Evolutionary conservation across 2,888 invertebrate genomes (phyloP).

Genomic region (Idaea dimidiata): DNA sequence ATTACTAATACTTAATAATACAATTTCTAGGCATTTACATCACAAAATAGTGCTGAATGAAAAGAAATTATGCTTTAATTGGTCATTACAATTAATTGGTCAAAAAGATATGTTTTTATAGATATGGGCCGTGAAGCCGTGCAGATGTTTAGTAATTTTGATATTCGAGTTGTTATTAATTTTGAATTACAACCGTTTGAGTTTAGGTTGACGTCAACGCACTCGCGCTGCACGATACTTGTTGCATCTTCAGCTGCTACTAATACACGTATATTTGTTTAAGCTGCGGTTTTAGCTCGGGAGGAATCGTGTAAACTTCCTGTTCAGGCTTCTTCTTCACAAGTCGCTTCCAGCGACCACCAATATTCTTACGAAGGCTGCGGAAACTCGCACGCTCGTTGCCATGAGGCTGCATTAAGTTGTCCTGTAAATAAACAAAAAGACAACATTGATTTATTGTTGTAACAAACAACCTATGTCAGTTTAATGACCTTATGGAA

Average conservation of each 20-base stretch:
- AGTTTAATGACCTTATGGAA: conserved; percentile 51
- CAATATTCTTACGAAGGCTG: conserved; percentile 91
- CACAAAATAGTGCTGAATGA: conserved; percentile 75
- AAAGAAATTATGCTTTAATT: conserved; percentile 58
- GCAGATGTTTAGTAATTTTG: conserved; percentile 58
- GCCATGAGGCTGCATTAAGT: conserved; percentile 86
- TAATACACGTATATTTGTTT: conserved; percentile 94
- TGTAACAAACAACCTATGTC: conserved; percentile 18
- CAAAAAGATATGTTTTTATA: conserved; percentile 75
- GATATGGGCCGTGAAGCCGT: conserved; percentile 54
- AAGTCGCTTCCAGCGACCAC: conserved; percentile 91
- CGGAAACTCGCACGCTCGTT: conserved; percentile 89
- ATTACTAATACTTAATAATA: conserved; percentile 80
- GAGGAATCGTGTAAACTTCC: conserved; percentile 91
- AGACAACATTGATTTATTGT: conserved; percentile 27
- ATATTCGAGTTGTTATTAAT: conserved; percentile 74
- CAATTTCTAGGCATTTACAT: conserved; percentile 74
- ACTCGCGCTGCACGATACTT: conserved; percentile 58
- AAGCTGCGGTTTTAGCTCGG: conserved; percentile 92
- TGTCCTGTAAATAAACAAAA: conserved; percentile 84
- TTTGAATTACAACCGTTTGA: conserved; percentile 61
- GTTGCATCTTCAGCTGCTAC: conserved; percentile 44
- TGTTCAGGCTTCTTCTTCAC: conserved; percentile 91
- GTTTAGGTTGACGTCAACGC: conserved; percentile 59
- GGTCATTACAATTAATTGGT: conserved; percentile 76